phyloP scores from a whole-genome alignment of 2,113 vertebrate genomes.

The Nycticorax nycticorax region DNA sequence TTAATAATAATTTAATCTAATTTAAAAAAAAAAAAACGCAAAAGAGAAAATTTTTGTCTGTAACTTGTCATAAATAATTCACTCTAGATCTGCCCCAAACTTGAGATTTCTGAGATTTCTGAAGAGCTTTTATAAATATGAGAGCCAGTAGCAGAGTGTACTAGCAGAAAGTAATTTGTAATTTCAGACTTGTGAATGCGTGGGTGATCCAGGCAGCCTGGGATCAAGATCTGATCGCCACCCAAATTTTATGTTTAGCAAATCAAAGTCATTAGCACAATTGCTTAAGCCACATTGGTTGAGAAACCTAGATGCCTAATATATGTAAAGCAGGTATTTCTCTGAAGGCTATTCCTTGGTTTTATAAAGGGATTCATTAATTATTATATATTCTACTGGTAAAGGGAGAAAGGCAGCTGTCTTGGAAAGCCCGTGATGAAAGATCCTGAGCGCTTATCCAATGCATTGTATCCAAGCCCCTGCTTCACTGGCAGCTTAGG shows the following conservation, averaged over 20 bases:
- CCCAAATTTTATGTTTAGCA: not conserved
- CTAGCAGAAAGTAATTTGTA: not conserved
- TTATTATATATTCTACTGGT: not conserved
- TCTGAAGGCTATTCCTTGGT: not conserved
- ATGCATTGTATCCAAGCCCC: accelerated
- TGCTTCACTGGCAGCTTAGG: not conserved
- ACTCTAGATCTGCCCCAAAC: not conserved
- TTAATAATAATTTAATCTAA: not conserved
- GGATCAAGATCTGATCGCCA: not conserved
- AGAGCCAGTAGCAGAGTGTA: not conserved
- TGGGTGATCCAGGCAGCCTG: not conserved
- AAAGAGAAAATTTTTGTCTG: not conserved
- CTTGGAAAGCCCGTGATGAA: not conserved
- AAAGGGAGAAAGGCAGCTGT: not conserved
- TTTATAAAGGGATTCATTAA: not conserved
- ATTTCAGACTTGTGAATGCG: not conserved
- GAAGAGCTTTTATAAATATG: not conserved
- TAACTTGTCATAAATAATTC: not conserved
- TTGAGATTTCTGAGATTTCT: not conserved
- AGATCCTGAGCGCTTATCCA: not conserved
- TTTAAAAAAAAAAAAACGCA: too few species aligned
- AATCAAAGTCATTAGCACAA: not conserved
- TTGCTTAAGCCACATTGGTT: not conserved
- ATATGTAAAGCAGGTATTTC: not conserved
- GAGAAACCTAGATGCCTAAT: not conserved